Conservation (phyloP, 2,797 vertebrate genomes). For the Pangasius larnaudii region DNA sequence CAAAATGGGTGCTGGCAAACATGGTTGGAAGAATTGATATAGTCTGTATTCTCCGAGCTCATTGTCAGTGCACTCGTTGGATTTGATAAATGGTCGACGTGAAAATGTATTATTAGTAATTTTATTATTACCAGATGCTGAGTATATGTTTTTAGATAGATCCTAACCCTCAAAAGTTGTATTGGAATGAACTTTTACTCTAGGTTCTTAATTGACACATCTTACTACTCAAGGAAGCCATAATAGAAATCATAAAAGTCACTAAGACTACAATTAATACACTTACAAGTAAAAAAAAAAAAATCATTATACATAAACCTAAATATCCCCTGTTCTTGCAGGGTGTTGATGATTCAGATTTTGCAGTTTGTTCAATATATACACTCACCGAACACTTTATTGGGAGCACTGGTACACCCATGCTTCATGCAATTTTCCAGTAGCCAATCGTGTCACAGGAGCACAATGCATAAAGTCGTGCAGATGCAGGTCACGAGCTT, state of each 20-base stretch:
- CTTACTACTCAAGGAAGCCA: constrained; percentile 16
- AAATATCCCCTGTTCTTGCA: neutral
- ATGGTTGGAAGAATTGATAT: neutral
- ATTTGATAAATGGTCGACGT: constrained; percentile 4
- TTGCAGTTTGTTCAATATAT: neutral
- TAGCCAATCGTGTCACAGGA: neutral
- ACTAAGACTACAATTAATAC: constrained; percentile 65
- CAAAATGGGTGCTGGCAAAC: neutral
- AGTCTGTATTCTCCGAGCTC: neutral
- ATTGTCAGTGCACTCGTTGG: neutral
- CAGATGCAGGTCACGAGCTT: neutral
- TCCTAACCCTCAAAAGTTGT: neutral
- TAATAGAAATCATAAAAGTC: constrained; percentile 62
- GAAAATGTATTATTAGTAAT: neutral
- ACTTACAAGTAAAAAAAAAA: constrained; percentile 66
- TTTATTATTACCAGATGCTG: neutral
- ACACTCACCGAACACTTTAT: neutral
- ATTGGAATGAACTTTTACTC: constrained; percentile 50
- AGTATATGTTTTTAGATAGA: neutral
- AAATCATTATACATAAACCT: neutral
- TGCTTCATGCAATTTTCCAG: neutral
- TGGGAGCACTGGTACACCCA: neutral
- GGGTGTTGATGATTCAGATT: neutral
- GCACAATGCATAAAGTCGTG: neutral
- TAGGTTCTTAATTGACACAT: neutral